Base-by-base conservation (phyloP, 2,113 vertebrate genomes). In the Sander vitreus region DNA sequence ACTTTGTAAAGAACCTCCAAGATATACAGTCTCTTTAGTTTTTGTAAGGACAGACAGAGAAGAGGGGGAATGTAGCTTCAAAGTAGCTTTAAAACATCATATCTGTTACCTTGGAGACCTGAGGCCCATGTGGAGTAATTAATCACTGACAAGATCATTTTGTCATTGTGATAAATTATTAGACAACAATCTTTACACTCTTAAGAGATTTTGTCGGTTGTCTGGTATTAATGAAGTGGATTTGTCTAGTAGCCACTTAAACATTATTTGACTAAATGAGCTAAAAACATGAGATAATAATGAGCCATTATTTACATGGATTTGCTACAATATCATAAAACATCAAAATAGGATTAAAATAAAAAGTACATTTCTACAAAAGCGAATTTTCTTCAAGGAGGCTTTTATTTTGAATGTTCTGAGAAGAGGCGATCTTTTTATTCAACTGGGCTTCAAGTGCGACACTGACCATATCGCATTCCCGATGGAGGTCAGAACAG, bases 331-430 rank as follows among this genome's bases (percentile, higher is more conserved):
- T 33, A n/a, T 2, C 3, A 33, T 15, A 1, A 53, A 67, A 67
- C 25, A 2, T 18, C 1, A 4, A n/a, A 36, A 15, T 9, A 33
- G 0, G 50, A 36, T 53, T 14, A 1, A 33, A 27, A 3, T 54
- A n/a, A n/a, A 14, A 15, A 23, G 2, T 43, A 43, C 9, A 43
- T 43, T 6, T 36, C 25, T 7, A 16, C 7, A 55, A 39, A 33
- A 7, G 14, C 1, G 2, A 18, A 6, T 59, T 62, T 50, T 43
- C 23, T 1, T 45, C 0, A 10, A 51, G 30, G 47, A 21, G 54
- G 23, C 71, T 85, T 79, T 85, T 85, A 82, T 79, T 88, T 81
- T 78, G 66, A 85, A 85, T 57, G 6, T 43, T 21, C 1, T 19
- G 11, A 55, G 60, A n/a, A 60, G 21, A 39, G 5, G 47, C 3